These are phyloP conservation scores for Caenorhabditis latens DNA, from an alignment of 1,140 invertebrate species.

Conservation along the genomic window DNA sequence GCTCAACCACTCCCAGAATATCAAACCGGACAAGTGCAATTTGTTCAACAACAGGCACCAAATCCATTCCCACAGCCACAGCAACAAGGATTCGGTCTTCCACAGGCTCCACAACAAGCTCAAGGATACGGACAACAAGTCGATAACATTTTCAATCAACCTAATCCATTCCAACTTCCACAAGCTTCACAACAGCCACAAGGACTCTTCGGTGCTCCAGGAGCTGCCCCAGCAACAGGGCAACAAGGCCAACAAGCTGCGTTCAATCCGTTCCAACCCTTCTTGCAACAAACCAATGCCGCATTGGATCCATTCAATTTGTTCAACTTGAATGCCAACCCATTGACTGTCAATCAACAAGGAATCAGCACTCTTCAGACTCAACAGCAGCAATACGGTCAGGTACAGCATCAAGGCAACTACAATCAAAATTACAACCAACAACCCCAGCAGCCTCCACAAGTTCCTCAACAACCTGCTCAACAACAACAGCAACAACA, in stretches of 20 bases:
- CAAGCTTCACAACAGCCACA: slow-evolving; percentile 1
- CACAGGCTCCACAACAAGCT: slow-evolving; percentile 13
- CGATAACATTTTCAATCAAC: slow-evolving; percentile 40
- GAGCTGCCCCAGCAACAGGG: not conserved
- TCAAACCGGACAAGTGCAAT: slow-evolving; percentile 29
- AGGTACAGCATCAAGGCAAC: slow-evolving; percentile 53
- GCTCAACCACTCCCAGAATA: slow-evolving; percentile 63
- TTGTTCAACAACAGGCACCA: not conserved
- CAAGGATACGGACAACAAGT: slow-evolving; percentile 34
- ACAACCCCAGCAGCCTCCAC: slow-evolving; percentile 21
- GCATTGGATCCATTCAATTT: slow-evolving; percentile 54
- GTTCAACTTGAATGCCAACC: slow-evolving; percentile 46
- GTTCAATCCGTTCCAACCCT: slow-evolving; percentile 60
- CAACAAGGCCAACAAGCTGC: slow-evolving; percentile 6
- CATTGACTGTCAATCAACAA: slow-evolving; percentile 35
- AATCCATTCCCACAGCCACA: slow-evolving; percentile 1
- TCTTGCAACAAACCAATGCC: slow-evolving; percentile 26
- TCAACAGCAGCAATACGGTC: slow-evolving; percentile 55
- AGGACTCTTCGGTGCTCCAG: slow-evolving; percentile 41
- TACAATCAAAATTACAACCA: slow-evolving; percentile 50
- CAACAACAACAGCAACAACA: slow-evolving; percentile 32
- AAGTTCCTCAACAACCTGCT: not conserved
- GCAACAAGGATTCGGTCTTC: not conserved
- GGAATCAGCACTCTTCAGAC: slow-evolving; percentile 42
- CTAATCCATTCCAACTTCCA: slow-evolving; percentile 50